These are phyloP conservation scores for Anseranas semipalmata DNA, from an alignment of 2,113 vertebrate species.

Conservation along the genomic window DNA sequence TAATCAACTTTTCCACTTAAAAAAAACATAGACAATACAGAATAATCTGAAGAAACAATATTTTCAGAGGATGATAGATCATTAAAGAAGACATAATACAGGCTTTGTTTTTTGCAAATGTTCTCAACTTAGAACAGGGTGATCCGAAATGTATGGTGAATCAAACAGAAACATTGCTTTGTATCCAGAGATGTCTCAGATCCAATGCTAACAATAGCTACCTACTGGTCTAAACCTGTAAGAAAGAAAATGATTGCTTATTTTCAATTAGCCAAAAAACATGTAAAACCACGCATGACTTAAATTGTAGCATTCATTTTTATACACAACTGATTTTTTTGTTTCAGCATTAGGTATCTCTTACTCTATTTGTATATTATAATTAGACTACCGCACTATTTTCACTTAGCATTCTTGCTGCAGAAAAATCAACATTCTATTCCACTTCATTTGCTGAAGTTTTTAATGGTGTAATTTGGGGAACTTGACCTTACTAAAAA, in stretches of 20 bases:
- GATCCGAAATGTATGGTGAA: background rate
- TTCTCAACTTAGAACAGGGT: background rate
- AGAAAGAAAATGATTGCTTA: background rate
- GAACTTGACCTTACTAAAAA: background rate
- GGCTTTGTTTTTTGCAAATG: background rate
- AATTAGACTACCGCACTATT: background rate
- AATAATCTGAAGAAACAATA: background rate
- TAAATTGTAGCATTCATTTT: background rate
- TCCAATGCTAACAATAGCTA: background rate
- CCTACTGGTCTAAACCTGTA: background rate
- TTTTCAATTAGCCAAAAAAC: background rate
- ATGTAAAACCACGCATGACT: background rate
- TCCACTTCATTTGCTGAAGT: background rate
- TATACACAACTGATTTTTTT: background rate
- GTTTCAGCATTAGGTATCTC: background rate
- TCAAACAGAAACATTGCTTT: background rate
- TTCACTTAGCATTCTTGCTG: background rate
- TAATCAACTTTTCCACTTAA: background rate
- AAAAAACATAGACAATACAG: background rate
- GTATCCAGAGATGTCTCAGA: background rate
- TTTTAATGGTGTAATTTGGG: background rate
- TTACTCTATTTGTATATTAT: background rate
- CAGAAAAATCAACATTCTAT: background rate
- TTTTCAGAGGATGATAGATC: background rate
- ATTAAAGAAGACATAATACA: background rate